These are phyloP conservation scores for Solenodon paradoxus DNA, from an alignment of 2,113 vertebrate species.

Conservation along the genomic window DNA sequence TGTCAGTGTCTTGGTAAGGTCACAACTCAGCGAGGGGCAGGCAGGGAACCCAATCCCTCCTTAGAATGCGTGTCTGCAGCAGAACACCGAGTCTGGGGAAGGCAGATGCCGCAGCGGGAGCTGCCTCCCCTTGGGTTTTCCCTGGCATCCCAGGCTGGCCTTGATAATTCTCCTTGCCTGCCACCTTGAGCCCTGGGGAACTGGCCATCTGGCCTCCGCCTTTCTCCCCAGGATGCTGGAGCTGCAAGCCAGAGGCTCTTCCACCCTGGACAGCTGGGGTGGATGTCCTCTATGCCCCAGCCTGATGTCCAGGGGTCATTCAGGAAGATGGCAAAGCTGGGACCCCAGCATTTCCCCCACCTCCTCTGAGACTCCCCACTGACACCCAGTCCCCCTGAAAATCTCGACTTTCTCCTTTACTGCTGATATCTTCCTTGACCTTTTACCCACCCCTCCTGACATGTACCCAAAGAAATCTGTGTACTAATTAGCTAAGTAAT, in stretches of 20 bases:
- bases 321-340: not conserved
- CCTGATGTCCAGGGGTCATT: not conserved
- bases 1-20: too few relatives aligned
- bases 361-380: not conserved
- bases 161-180: not conserved
- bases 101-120: rapidly evolving
- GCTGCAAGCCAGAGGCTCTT: not conserved
- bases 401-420: not conserved
- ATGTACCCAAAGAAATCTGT: constrained; percentile 17
- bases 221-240: not conserved
- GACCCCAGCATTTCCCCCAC: rapidly evolving
- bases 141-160: not conserved
- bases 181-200: rapidly evolving
- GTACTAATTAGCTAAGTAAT: constrained; percentile 78
- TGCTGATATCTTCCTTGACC: not conserved
- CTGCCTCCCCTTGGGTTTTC: not conserved
- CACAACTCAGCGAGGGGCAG: rapidly evolving
- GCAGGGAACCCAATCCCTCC: not conserved
- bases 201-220: not conserved
- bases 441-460: not conserved
- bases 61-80: not conserved
- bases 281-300: rapidly evolving
- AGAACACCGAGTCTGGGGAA: not conserved
- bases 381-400: not conserved
- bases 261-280: not conserved